Evolutionary conservation across 2,113 vertebrate species (phyloP).

Genomic region (Passer montanus): DNA sequence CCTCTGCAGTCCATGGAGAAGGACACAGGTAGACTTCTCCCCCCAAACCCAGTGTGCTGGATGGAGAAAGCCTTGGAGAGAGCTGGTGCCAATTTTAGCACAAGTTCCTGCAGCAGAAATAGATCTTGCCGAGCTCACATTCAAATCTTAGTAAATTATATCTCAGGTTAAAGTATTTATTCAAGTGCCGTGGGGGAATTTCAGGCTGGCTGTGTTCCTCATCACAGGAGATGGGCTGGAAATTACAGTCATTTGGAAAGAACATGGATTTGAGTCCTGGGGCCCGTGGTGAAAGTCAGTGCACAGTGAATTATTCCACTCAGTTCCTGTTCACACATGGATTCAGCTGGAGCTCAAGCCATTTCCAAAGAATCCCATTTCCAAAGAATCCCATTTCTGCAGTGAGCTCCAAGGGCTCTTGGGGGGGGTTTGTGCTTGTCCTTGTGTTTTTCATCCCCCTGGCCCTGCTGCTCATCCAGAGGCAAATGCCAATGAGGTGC

Average conservation of each 20-base stretch:
- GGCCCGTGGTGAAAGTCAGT: not conserved
- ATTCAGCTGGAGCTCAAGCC: not conserved
- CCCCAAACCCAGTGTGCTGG: not conserved
- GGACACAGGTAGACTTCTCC: not conserved
- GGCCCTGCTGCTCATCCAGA: not conserved
- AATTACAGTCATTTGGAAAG: conserved; percentile 70
- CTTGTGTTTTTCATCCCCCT: not conserved
- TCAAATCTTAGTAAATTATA: conserved; percentile 57
- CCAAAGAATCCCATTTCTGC: not conserved
- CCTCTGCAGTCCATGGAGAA: not conserved
- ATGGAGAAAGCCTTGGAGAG: not conserved
- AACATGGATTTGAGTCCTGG: not conserved
- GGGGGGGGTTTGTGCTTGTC: not conserved
- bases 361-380: not conserved
- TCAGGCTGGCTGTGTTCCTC: conserved; percentile 4
- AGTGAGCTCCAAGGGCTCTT: not conserved
- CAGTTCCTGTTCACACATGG: not conserved
- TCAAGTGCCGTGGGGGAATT: conserved; percentile 43
- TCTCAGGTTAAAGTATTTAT: conserved; percentile 54
- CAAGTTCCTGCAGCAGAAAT: not conserved
- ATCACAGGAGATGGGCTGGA: conserved; percentile 44
- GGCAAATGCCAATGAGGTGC: not conserved
- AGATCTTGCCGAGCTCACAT: not conserved
- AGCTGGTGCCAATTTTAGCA: not conserved
- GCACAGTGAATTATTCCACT: not conserved